Conservation (phyloP, 2,888 invertebrate species). For the Hesperia comma region DNA sequence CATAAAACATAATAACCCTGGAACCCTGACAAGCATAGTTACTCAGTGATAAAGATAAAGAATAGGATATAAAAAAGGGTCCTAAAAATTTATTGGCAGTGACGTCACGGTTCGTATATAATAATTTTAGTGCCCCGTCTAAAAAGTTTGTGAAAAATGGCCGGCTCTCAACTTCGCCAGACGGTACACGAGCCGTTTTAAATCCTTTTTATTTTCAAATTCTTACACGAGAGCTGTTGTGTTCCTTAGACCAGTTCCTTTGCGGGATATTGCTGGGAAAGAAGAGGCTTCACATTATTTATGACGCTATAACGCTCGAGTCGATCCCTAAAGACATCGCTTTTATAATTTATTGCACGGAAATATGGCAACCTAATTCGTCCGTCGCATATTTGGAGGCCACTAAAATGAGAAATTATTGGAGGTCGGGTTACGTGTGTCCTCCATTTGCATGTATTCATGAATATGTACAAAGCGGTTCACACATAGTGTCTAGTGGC, state of each 20-base stretch:
- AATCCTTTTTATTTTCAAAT: conserved; percentile 33
- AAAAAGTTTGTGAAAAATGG: conserved; percentile 6
- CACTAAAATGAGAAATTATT: conserved; percentile 52
- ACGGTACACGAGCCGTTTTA: conserved; percentile 18
- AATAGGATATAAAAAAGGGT: conserved; percentile 1
- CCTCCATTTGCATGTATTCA: conserved; percentile 29
- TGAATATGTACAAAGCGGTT: conserved; percentile 22
- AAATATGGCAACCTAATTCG: conserved; percentile 75
- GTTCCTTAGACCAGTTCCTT: conserved; percentile 57
- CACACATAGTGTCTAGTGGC: background rate
- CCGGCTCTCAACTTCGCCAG: conserved; percentile 9
- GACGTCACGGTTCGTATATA: conserved; percentile 5
- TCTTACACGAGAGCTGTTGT: conserved; percentile 50
- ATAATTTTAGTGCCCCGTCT: conserved; percentile 1
- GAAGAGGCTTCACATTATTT: conserved; percentile 56
- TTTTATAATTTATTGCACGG: conserved; percentile 72
- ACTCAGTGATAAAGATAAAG: background rate
- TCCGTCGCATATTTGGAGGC: conserved; percentile 65
- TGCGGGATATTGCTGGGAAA: conserved; percentile 56
- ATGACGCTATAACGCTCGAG: conserved; percentile 59
- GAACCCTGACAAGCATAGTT: background rate
- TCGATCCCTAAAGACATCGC: conserved; percentile 67
- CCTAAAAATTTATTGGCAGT: conserved; percentile 1
- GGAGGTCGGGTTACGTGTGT: conserved; percentile 28
- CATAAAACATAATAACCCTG: background rate